Evolutionary conservation across 2,797 vertebrate species (phyloP), one percentile per base, ranked within the genome.

Genomic region (Phalloptychus januarius): DNA sequence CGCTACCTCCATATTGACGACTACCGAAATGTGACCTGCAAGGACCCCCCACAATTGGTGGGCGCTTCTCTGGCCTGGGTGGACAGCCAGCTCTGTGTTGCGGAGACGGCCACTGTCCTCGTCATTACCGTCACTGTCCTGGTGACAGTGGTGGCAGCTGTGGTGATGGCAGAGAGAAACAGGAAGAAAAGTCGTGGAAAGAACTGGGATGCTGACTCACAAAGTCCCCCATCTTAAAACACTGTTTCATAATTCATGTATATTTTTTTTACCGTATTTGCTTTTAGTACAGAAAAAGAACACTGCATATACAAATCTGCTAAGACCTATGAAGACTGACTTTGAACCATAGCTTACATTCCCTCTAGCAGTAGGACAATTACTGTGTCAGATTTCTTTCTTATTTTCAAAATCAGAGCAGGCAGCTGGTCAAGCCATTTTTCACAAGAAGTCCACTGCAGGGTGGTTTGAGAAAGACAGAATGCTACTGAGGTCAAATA

Each of bases 151-250:
- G 89, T 95, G 45, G 94, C 95, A 0, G 96, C 95, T 20, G 3
- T 96, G 72, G 90, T 95, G 52, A 95, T 95, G 93, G 95, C 94
- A 0, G 93, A 97, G 82, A 88, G 81, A 76, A 97, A 94, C 89
- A 87, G 92, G 67, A 96, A 95, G 87, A 88, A 91, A 86, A 94
- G 84, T 79, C 65, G 36, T 0, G 93, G 89, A 16, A 95, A 96
- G 87, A 93, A 89, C 75, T 93, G 91, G 92, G 92, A 92, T 40
- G 81, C 75, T 0, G 95, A 95, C 58, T 92, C 92, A 0, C 94
- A 94, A 28, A 87, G 83, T 23, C 81, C 77, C 3, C 65, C 52
- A 0, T 77, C 84, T 15, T 86, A 78, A 88, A 79, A 38, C 16
- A 1, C 16, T 1, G 15, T 16, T 5, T 16, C 1, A 67, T 7